Percentiles rank a stretch among this genome's conserved stretches.
phyloP scores from a whole-genome alignment of 2,113 vertebrate genomes.

The Nesogale talazaci region DNA sequence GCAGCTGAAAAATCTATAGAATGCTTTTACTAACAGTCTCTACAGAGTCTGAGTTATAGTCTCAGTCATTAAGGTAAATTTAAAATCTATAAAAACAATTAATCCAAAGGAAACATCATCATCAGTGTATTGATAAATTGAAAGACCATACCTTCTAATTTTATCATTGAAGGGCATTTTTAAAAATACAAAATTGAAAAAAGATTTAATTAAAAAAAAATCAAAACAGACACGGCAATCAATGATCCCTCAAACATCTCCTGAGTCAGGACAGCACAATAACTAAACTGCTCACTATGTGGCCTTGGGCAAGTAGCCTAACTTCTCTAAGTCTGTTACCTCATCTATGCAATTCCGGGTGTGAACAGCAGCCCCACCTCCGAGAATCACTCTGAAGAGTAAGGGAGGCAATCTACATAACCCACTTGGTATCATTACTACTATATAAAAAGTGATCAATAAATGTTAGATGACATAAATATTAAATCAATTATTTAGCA shows the following conservation, averaged over 20 bases:
- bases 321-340: slow-evolving; percentile 34
- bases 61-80: slow-evolving; percentile 63
- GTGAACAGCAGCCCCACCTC: slow-evolving; percentile 10
- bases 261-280: background rate
- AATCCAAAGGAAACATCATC: slow-evolving; percentile 63
- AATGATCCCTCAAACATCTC: slow-evolving; percentile 39
- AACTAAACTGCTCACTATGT: slow-evolving; percentile 28
- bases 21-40: slow-evolving; percentile 48
- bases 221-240: background rate
- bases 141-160: slow-evolving; percentile 43
- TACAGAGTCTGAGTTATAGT: slow-evolving; percentile 47
- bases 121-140: slow-evolving; percentile 48
- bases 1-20: slow-evolving; percentile 55
- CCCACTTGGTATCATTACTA: background rate
- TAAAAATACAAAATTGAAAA: slow-evolving; percentile 53
- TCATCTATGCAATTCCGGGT: slow-evolving; percentile 26
- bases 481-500: slow-evolving; percentile 26
- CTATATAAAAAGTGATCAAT: background rate
- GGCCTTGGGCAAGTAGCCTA: slow-evolving; percentile 38
- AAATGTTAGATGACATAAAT: slow-evolving; percentile 13
- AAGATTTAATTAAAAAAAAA: slow-evolving; percentile 43
- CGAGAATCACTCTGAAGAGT: slow-evolving; percentile 18
- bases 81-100: slow-evolving; percentile 69
- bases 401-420: background rate
- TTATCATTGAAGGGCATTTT: slow-evolving; percentile 46